These are phyloP conservation scores for Phalacrocorax carbo DNA, from an alignment of 2,113 vertebrate species.

Conservation along the genomic window DNA sequence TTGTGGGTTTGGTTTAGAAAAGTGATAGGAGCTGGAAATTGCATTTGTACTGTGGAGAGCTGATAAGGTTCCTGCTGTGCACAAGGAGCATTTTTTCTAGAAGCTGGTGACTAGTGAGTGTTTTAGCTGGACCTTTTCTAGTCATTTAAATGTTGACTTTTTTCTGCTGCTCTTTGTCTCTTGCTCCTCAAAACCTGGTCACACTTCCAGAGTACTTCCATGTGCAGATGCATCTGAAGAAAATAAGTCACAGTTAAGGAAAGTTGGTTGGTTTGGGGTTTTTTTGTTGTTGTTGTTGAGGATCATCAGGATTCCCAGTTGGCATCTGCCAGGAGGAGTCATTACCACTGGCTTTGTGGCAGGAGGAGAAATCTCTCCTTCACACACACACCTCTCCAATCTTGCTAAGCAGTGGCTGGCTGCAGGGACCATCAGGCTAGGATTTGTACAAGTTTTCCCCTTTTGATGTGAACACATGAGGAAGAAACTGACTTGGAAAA, in stretches of 20 bases:
- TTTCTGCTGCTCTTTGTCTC: neutral
- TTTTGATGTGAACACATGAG: neutral
- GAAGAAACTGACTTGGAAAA: neutral
- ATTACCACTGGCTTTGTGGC: neutral
- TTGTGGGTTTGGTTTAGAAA: neutral
- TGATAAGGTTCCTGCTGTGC: neutral
- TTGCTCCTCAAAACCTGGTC: neutral
- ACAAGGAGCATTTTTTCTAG: neutral
- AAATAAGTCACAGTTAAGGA: neutral
- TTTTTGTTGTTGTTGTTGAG: neutral
- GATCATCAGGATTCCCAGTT: neutral
- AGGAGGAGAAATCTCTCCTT: neutral
- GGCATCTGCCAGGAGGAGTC: neutral
- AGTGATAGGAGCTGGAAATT: neutral
- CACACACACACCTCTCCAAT: fast-evolving
- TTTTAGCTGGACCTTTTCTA: neutral
- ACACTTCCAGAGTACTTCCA: neutral
- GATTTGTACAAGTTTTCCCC: neutral
- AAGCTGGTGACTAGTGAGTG: neutral
- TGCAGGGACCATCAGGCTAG: neutral
- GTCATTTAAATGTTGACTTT: neutral
- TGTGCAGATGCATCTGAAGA: neutral
- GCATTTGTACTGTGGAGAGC: neutral
- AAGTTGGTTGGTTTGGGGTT: neutral
- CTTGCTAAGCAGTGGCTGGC: neutral